phyloP scores from a whole-genome alignment of 2,113 vertebrate genomes.

The Alligator mississippiensis region DNA sequence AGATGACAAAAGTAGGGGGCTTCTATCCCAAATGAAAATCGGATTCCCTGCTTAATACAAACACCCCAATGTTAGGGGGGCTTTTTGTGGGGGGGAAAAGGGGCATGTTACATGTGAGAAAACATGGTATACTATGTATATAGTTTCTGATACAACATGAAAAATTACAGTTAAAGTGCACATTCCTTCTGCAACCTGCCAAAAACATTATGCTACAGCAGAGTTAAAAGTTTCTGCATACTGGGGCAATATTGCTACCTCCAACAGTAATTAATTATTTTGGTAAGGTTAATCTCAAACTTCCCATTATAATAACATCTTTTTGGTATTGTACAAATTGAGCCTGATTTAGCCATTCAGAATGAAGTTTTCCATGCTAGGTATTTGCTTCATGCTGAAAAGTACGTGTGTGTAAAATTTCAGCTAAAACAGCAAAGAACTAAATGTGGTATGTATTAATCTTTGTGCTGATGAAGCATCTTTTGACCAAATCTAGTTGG shows the following conservation, averaged over 20 bases:
- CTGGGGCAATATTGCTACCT: neutral
- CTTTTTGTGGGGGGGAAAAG: too few relatives aligned
- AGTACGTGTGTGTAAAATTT: neutral
- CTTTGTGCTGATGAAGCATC: too few relatives aligned
- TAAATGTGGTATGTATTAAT: too few relatives aligned
- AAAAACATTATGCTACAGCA: neutral
- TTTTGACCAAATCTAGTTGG: too few relatives aligned
- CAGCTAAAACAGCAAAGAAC: too few relatives aligned
- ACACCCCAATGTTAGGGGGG: too few relatives aligned
- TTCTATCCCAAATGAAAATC: too few relatives aligned
- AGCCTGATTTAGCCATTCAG: neutral
- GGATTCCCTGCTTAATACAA: too few relatives aligned
- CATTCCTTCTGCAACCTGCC: neutral
- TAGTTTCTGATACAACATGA: neutral
- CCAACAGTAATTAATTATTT: neutral
- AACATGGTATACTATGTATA: neutral
- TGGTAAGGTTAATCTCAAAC: neutral
- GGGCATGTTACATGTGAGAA: too few relatives aligned
- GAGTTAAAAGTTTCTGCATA: neutral
- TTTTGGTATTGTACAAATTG: neutral
- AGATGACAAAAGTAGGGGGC: too few relatives aligned
- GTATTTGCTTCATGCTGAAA: neutral
- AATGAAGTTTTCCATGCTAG: slow-evolving; percentile 9
- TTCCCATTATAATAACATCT: neutral
- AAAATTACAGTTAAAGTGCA: neutral